Percentiles rank a stretch among this genome's conserved stretches.
Conservation (phyloP, 2,888 invertebrate species). For the Ecliptopera silaceata region DNA sequence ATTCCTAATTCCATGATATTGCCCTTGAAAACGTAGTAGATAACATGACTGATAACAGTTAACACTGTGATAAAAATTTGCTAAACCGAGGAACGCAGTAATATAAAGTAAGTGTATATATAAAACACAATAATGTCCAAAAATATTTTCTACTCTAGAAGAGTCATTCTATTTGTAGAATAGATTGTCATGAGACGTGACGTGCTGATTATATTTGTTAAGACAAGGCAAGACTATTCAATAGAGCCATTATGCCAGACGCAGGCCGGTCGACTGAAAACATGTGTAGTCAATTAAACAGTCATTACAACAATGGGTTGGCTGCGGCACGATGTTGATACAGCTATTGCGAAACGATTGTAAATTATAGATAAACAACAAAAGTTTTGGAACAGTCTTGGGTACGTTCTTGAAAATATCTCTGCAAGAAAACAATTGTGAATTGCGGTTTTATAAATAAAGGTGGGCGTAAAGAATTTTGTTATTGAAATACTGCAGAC, state of each 20-base stretch:
- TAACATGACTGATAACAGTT: conserved; percentile 34
- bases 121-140: no score
- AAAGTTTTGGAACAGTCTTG: conserved; percentile 9
- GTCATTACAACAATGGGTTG: conserved; percentile 37
- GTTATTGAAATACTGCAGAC: conserved; percentile 51
- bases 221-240: conserved; percentile 32
- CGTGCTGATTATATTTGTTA: conserved; percentile 28
- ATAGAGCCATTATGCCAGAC: conserved; percentile 37
- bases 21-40: conserved; percentile 55
- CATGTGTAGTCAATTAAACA: conserved; percentile 41
- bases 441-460: conserved; percentile 10
- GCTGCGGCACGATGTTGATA: conserved; percentile 29
- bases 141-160: no score
- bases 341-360: conserved; percentile 23
- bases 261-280: conserved; percentile 27
- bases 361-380: conserved; percentile 11
- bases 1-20: conserved; percentile 47
- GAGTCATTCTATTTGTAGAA: no score
- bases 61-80: conserved; percentile 13
- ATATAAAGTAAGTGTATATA: no score
- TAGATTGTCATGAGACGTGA: conserved; percentile 28
- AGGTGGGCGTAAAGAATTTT: conserved; percentile 11
- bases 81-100: no score
- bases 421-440: conserved; percentile 5
- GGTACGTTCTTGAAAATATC: not conserved